A percentile compares a stretch with the other conserved stretches of the same genome.
These are phyloP conservation scores for Corythornis vintsioides DNA, from an alignment of 2,113 vertebrate species.

Conservation along the genomic window DNA sequence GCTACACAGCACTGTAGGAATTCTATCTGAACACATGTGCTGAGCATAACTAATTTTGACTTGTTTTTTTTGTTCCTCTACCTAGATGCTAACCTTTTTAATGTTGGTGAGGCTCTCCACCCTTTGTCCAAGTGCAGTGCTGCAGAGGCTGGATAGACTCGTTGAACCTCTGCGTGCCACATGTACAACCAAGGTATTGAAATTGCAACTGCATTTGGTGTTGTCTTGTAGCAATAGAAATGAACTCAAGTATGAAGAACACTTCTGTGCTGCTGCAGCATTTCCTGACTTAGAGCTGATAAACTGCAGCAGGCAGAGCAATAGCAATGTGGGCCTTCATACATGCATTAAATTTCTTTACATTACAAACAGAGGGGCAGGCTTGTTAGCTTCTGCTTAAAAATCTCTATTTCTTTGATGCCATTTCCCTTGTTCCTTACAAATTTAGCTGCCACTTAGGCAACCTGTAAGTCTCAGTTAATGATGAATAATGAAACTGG, in stretches of 20 bases:
- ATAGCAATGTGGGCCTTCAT: neutral
- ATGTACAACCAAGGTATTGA: conserved; percentile 89
- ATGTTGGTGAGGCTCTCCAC: conserved; percentile 96
- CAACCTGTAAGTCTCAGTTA: neutral
- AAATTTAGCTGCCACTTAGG: neutral
- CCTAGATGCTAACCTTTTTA: conserved; percentile 97
- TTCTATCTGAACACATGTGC: neutral
- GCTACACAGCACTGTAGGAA: neutral
- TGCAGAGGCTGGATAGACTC: conserved; percentile 95
- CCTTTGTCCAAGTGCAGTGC: conserved; percentile 95
- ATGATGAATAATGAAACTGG: neutral
- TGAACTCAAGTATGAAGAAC: fast-evolving
- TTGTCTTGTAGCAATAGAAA: neutral
- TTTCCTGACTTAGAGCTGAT: neutral
- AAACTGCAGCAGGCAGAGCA: neutral
- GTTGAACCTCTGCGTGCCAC: conserved; percentile 95
- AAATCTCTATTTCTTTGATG: neutral
- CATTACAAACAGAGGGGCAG: neutral
- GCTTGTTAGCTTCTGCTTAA: neutral
- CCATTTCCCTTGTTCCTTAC: neutral
- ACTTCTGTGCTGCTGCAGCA: neutral
- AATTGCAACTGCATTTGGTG: neutral
- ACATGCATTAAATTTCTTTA: neutral
- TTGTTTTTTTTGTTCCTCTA: neutral
- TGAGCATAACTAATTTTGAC: neutral